A percentile compares a stretch with the other conserved stretches of the same genome.
Evolutionary conservation across 2,113 vertebrate genomes (phyloP).

Genomic region (Limanda limanda): DNA sequence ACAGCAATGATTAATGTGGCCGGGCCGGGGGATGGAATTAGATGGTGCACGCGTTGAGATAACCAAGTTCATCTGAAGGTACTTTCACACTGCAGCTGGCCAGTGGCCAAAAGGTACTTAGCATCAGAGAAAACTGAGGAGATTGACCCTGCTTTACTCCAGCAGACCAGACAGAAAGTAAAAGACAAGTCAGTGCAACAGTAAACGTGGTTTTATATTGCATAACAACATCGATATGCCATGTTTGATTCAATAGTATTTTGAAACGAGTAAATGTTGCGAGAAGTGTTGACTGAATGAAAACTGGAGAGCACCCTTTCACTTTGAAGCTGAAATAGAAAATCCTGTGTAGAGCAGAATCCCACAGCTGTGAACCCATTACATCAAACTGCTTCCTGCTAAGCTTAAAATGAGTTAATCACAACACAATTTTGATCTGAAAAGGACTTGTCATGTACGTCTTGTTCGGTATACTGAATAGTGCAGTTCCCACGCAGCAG

Average conservation of each 20-base stretch:
- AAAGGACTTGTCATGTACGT: background rate
- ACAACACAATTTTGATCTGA: background rate
- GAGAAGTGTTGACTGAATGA: background rate
- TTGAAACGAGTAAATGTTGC: background rate
- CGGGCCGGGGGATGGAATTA: conserved; percentile 75
- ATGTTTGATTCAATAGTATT: conserved; percentile 6
- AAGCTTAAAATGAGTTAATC: conserved; percentile 16
- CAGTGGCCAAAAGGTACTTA: conserved; percentile 67
- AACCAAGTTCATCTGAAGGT: conserved; percentile 84
- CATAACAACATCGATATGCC: conserved; percentile 21
- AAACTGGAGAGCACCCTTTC: background rate
- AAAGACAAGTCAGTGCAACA: conserved; percentile 21
- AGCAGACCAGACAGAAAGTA: conserved; percentile 38
- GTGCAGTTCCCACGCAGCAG: background rate
- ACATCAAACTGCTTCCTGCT: conserved; percentile 36
- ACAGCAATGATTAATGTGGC: conserved; percentile 81
- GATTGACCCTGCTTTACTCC: conserved; percentile 52
- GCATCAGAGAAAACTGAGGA: conserved; percentile 67
- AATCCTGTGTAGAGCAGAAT: background rate
- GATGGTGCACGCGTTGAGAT: conserved; percentile 73
- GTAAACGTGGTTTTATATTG: conserved; percentile 11
- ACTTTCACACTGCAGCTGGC: conserved; percentile 75
- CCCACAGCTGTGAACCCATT: conserved; percentile 9
- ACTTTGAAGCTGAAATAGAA: background rate
- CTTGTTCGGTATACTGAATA: background rate